phyloP scores from a whole-genome alignment of 1,140 invertebrate species.

The Drosophila melanica region DNA sequence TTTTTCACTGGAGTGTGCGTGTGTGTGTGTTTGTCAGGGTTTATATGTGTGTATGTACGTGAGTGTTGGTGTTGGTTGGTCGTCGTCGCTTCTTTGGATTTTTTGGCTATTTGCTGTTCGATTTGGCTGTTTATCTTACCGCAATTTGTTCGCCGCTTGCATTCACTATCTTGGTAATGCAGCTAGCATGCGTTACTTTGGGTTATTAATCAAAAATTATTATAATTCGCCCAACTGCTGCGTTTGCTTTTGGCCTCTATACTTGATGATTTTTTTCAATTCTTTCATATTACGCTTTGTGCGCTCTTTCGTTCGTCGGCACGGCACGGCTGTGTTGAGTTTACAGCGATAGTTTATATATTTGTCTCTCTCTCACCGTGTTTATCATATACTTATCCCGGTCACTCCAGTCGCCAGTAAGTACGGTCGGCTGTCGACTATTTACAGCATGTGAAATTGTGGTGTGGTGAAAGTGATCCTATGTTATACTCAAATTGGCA shows the following conservation, averaged over 20 bases:
- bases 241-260: constrained; percentile 76
- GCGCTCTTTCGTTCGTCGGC: constrained; percentile 72
- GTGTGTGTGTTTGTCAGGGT: constrained; percentile 30
- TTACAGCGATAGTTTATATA: constrained; percentile 50
- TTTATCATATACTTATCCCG: constrained; percentile 29
- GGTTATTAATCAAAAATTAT: constrained; percentile 55
- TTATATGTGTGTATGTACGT: constrained; percentile 20
- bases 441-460: constrained; percentile 25
- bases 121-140: constrained; percentile 62
- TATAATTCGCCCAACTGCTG: constrained; percentile 64
- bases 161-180: constrained; percentile 43
- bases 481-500: constrained; percentile 33
- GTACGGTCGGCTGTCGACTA: constrained; percentile 14
- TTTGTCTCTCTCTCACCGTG: constrained; percentile 25
- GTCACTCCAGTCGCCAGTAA: constrained; percentile 16
- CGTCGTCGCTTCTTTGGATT: constrained; percentile 66
- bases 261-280: constrained; percentile 81
- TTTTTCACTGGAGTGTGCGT: constrained; percentile 66
- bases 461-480: constrained; percentile 22
- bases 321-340: constrained; percentile 69
- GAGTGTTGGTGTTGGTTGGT: constrained; percentile 40
- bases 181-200: constrained; percentile 47
- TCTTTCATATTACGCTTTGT: constrained; percentile 77
- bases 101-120: constrained; percentile 52
- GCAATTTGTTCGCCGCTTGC: constrained; percentile 59